phyloP scores from a whole-genome alignment of 2,888 invertebrate genomes.

The Spilarctia lutea region DNA sequence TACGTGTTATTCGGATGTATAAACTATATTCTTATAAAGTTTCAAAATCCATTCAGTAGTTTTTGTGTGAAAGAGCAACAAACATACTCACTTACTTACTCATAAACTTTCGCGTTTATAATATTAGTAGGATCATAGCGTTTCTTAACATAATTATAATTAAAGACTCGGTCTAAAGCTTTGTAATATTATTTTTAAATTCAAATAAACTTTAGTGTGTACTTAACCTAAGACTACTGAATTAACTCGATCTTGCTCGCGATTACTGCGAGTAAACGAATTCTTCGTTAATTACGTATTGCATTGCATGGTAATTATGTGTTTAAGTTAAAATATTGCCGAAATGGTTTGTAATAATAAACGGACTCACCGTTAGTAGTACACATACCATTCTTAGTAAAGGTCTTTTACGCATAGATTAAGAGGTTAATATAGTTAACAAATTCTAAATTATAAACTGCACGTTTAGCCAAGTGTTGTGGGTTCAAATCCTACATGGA shows the following conservation, averaged over 20 bases:
- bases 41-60: too few species aligned
- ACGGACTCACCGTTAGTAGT: conserved; percentile 6
- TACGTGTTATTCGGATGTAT: too few species aligned
- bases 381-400: background rate
- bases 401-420: background rate
- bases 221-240: conserved; percentile 19
- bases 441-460: too few species aligned
- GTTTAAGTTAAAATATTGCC: conserved; percentile 32
- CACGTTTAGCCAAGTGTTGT: too few species aligned
- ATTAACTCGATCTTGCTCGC: conserved; percentile 21
- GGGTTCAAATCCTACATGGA: too few species aligned
- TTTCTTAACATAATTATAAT: too few species aligned
- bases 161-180: background rate
- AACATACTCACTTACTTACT: too few species aligned
- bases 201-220: conserved; percentile 16
- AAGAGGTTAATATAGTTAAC: background rate
- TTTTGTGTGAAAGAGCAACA: too few species aligned
- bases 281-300: conserved; percentile 46
- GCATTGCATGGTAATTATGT: conserved; percentile 29
- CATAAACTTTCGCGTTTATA: too few species aligned
- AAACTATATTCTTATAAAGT: too few species aligned
- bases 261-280: conserved; percentile 38
- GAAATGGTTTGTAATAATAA: conserved; percentile 24
- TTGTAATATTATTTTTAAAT: background rate
- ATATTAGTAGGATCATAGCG: too few species aligned